Conservation (phyloP, 2,888 invertebrate species). For the Leptinotarsa haldemani region DNA sequence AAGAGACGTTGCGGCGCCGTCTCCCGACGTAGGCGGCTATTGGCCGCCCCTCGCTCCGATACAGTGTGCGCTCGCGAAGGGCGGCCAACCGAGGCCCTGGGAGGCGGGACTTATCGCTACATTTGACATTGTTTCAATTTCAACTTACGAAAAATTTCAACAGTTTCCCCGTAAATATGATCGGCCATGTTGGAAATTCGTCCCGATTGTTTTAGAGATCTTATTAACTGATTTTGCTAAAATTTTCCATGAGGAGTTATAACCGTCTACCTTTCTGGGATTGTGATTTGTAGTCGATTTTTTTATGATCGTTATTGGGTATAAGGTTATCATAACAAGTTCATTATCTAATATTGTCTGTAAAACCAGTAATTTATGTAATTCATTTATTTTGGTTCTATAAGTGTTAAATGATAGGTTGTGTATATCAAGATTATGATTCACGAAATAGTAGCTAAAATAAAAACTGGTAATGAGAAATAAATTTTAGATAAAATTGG, state of each 20-base stretch:
- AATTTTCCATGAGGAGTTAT: conserved; percentile 33
- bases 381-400: too few species aligned
- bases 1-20: conserved; percentile 66
- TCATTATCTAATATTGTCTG: too few species aligned
- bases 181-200: conserved; percentile 66
- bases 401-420: too few species aligned
- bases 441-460: too few species aligned
- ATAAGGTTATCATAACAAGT: neutral
- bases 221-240: conserved; percentile 65
- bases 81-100: conserved; percentile 48
- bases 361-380: too few species aligned
- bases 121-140: conserved; percentile 63
- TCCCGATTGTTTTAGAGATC: conserved; percentile 65
- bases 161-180: conserved; percentile 48
- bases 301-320: too few species aligned
- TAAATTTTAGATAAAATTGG: too few species aligned
- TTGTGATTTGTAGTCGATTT: neutral
- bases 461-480: too few species aligned
- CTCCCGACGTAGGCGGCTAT: conserved; percentile 50
- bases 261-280: neutral
- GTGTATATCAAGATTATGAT: too few species aligned
- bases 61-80: conserved; percentile 55
- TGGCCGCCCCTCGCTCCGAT: conserved; percentile 53
- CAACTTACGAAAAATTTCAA: conserved; percentile 52
- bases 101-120: conserved; percentile 49